These are phyloP conservation scores for Macrosiphum euphorbiae DNA, from an alignment of 2,888 invertebrate species.

Conservation along the genomic window DNA sequence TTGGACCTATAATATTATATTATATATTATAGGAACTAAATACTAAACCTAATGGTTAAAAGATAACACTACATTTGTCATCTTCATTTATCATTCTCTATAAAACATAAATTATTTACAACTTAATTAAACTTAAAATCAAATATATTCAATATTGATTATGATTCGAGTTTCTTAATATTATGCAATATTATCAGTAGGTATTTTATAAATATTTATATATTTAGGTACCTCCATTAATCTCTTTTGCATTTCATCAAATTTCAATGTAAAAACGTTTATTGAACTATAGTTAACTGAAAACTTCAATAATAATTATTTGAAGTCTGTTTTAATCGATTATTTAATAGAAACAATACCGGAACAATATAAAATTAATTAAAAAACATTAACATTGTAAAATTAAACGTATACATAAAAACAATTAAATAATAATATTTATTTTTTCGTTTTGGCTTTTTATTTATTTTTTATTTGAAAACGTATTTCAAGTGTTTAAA, in stretches of 20 bases:
- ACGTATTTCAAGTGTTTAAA: background rate
- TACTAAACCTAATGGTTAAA: no score
- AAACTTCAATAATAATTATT: background rate
- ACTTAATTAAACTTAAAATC: background rate
- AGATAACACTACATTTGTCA: background rate
- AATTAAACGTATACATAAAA: background rate
- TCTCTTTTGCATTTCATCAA: background rate
- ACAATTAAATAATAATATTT: slow-evolving; percentile 9
- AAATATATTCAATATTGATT: background rate
- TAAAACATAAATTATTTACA: background rate
- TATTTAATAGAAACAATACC: background rate
- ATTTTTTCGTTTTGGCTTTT: background rate
- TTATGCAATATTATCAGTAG: background rate
- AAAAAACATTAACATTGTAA: slow-evolving; percentile 4
- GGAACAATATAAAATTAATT: background rate
- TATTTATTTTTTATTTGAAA: background rate
- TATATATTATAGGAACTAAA: background rate
- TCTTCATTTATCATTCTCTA: background rate
- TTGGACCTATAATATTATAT: background rate
- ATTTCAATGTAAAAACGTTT: background rate
- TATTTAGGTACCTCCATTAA: background rate
- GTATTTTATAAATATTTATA: background rate
- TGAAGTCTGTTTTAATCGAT: background rate
- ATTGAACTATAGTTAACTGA: background rate
- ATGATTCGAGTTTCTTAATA: background rate